Evolutionary conservation across 1,140 invertebrate species (phyloP).

Genomic region (Dysdera silvatica): DNA sequence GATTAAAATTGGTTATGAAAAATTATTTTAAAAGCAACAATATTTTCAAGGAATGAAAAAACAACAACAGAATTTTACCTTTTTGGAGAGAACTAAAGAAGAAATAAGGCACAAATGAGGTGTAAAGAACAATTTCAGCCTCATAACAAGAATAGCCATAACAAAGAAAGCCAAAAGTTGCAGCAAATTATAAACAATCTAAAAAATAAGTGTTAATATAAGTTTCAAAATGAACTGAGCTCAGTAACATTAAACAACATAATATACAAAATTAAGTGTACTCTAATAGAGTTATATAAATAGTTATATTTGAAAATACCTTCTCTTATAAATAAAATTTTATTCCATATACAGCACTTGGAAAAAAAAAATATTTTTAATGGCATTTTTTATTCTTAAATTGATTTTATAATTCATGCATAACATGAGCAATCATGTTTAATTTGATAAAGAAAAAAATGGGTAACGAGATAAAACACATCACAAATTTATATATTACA

Average conservation of each 20-base stretch:
- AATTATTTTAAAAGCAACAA: background rate
- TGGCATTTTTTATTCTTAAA: background rate
- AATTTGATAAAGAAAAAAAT: no score
- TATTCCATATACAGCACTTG: background rate
- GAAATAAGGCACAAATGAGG: constrained; percentile 68
- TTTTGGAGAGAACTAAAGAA: constrained; percentile 52
- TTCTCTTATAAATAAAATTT: background rate
- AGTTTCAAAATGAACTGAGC: constrained; percentile 28
- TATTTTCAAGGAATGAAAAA: background rate
- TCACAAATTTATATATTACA: no score
- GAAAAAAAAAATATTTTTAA: constrained; percentile 23
- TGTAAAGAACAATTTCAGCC: constrained; percentile 72
- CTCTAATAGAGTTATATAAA: background rate
- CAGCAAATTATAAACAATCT: constrained; percentile 61
- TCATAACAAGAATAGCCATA: constrained; percentile 72
- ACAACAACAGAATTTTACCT: constrained; percentile 40
- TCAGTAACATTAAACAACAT: background rate
- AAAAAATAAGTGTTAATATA: constrained; percentile 34
- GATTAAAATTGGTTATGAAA: background rate
- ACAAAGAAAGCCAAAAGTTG: constrained; percentile 59
- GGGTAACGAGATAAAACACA: no score
- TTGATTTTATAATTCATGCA: no score
- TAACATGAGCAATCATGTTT: no score
- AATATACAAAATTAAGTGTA: background rate
- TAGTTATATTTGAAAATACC: background rate